phyloP scores from a whole-genome alignment of 2,797 vertebrate species.

The Onychomys leucogaster region DNA sequence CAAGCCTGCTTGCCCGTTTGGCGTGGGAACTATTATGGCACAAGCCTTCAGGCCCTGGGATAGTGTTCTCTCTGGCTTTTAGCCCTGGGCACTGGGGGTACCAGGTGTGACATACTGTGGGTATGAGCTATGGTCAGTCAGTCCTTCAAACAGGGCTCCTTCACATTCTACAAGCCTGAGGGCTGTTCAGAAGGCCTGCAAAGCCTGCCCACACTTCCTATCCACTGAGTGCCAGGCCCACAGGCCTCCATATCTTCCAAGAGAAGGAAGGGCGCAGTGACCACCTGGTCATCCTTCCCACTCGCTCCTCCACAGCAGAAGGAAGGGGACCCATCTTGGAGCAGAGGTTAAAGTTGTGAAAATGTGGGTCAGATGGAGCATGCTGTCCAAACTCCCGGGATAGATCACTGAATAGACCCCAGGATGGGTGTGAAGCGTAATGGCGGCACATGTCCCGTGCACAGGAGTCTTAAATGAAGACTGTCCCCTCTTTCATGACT shows the following conservation, averaged over 20 bases:
- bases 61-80: accelerated
- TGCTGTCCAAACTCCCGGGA: neutral
- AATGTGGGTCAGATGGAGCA: neutral
- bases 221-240: neutral
- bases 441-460: neutral
- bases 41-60: neutral
- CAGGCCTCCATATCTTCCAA: neutral
- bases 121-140: neutral
- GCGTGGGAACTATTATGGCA: accelerated
- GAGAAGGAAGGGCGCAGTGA: neutral
- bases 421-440: too few relatives aligned
- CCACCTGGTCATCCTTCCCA: neutral
- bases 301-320: neutral
- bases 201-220: neutral
- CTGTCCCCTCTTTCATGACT: neutral
- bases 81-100: neutral
- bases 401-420: neutral
- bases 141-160: neutral
- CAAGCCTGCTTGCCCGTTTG: neutral
- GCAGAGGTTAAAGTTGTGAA: neutral
- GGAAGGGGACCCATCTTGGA: neutral
- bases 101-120: neutral
- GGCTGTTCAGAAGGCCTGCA: neutral
- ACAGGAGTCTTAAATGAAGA: neutral
- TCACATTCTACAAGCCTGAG: neutral